A percentile compares a stretch with the other conserved stretches of the same genome.
phyloP scores from a whole-genome alignment of 2,797 vertebrate species.

The Sus cebifrons region DNA sequence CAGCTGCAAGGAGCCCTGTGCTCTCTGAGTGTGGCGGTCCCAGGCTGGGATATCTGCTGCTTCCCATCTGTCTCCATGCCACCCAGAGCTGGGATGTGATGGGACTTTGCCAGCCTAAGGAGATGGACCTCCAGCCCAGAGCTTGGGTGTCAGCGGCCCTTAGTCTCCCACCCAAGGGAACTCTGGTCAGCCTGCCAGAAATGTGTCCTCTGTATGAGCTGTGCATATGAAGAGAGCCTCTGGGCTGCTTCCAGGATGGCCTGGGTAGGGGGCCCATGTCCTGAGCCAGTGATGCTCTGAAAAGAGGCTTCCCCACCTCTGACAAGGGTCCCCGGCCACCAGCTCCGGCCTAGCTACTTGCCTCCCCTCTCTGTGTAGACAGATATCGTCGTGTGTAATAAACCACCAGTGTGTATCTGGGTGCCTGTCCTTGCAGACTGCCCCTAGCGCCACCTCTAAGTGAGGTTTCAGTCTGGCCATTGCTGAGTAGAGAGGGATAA shows the following conservation, averaged over 20 bases:
- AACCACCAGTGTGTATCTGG: slow-evolving; percentile 57
- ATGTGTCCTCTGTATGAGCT: background rate
- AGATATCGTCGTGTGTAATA: slow-evolving; percentile 53
- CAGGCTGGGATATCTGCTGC: background rate
- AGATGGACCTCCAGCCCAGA: slow-evolving; percentile 24
- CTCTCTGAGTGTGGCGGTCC: background rate
- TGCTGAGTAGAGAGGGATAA: background rate
- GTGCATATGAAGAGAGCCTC: background rate
- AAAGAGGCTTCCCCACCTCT: background rate
- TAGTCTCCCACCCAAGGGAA: slow-evolving; percentile 38
- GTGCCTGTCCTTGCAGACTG: slow-evolving; percentile 53
- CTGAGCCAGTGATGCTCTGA: background rate
- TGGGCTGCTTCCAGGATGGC: background rate
- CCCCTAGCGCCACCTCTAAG: background rate
- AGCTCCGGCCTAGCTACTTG: background rate
- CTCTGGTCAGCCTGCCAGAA: background rate
- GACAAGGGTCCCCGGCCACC: background rate
- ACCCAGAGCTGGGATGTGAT: background rate
- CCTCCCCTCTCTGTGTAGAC: slow-evolving; percentile 7
- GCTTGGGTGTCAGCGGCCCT: background rate
- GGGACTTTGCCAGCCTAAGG: background rate
- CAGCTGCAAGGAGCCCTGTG: slow-evolving; percentile 75
- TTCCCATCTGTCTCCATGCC: background rate
- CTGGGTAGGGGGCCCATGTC: background rate
- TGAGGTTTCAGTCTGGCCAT: background rate